Base-by-base conservation (phyloP, 1,140 invertebrate genomes). In the Anthonomus grandis region DNA sequence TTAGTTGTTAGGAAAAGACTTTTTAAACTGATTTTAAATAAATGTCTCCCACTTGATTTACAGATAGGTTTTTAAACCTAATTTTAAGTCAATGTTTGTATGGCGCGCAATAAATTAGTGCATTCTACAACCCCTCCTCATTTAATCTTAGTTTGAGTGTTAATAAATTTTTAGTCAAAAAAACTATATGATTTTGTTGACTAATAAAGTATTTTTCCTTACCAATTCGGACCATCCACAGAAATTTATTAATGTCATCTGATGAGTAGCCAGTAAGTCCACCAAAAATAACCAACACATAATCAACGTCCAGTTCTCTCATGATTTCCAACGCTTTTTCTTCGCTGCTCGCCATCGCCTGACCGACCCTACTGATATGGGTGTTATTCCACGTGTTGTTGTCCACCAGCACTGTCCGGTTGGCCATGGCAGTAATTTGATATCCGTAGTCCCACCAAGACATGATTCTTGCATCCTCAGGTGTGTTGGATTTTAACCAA, bases 391-490 rank as follows among this genome's bases (percentile, higher is more conserved):
- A 98, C 6, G 96, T 98, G 71, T 98, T 98, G 75, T 98, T 98
- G 74, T 98, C 96, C n/a, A 98, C 95, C 64, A 98, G 78, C 62
- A 97, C 95, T 3, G 95, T 98, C 37, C 95, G 81, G 82, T 98
- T 98, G 3, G 95, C 95, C 95, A 98, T 98, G 10, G 94, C 94
- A 17, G 95, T 97, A 77, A 98, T 98, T 77, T 98, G 96, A 77
- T 98, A 98, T 4, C 96, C 96, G 77, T 98, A 98, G 86, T 98
- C 96, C 96, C 96, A 98, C 96, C 96, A 98, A 1, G 93, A 97
- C 96, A 98, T 98, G 31, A 98, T 86, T 76, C 93, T 91, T 3
- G 95, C 87, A 78, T 97, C 87, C 77, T 90, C 86, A 1, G 93
- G 87, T 12, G 96, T 98, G 72, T 98, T 98, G 85, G 96, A 95